Evolutionary conservation across 2,113 vertebrate species (phyloP).

Genomic region (Calidris pygmaea): DNA sequence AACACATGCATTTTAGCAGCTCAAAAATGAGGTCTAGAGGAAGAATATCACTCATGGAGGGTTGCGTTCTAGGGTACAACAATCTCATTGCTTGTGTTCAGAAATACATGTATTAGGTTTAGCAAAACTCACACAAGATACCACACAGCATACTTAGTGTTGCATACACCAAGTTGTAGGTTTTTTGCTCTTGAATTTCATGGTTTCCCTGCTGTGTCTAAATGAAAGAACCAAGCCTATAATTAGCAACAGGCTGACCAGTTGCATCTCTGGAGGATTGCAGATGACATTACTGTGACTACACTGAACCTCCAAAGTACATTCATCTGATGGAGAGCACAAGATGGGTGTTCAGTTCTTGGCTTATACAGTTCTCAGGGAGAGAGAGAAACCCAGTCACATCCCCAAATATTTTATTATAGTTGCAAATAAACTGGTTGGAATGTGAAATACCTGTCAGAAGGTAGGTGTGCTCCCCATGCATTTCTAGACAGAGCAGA

Average conservation of each 20-base stretch:
- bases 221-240: not conserved
- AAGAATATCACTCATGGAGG: not conserved
- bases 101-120: not conserved
- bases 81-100: not conserved
- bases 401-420: not conserved
- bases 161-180: not conserved
- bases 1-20: not conserved
- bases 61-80: not conserved
- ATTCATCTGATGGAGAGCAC: not conserved
- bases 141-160: not conserved
- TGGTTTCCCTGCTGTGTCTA: not conserved
- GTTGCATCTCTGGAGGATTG: not conserved
- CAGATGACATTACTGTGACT: not conserved
- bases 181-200: not conserved
- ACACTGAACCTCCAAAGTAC: not conserved
- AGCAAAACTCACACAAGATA: not conserved
- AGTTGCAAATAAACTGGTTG: not conserved
- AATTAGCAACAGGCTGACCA: not conserved
- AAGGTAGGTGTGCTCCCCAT: not conserved
- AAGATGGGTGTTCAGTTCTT: not conserved
- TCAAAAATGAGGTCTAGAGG: not conserved
- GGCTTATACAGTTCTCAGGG: not conserved
- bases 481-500: not conserved
- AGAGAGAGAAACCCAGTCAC: not conserved
- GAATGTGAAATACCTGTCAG: not conserved